Percentiles rank a stretch among this genome's conserved stretches.
These are phyloP conservation scores for Notoglanidium macrostoma DNA, from an alignment of 2,797 vertebrate genomes.

Conservation along the genomic window DNA sequence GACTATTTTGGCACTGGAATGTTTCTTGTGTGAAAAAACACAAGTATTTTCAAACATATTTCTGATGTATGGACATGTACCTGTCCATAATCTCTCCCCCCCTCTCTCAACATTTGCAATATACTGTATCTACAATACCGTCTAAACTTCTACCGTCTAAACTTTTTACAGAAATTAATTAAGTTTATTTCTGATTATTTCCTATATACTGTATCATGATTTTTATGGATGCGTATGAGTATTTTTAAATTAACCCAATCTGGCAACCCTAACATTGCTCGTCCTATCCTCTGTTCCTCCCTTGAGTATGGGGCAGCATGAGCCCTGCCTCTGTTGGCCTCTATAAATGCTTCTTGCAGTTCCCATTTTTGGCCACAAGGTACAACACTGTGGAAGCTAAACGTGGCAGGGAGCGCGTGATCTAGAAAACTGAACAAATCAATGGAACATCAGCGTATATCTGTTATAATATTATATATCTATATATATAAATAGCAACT, in stretches of 20 bases:
- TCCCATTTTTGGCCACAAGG: neutral
- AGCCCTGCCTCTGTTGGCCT: neutral
- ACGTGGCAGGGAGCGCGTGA: neutral
- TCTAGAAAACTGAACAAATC: neutral
- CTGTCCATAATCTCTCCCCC: neutral
- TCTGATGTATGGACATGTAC: neutral
- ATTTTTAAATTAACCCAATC: neutral
- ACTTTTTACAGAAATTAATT: neutral
- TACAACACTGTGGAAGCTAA: neutral
- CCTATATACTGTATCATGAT: neutral
- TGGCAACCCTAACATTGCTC: neutral
- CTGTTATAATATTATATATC: too few species aligned
- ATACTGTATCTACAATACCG: neutral
- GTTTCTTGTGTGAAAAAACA: neutral
- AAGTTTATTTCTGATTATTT: neutral
- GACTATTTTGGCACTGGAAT: neutral
- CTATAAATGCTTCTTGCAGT: neutral
- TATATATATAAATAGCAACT: neutral
- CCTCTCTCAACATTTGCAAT: neutral
- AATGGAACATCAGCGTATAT: neutral
- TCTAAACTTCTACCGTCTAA: neutral
- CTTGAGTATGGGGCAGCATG: neutral
- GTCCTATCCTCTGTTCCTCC: too few species aligned
- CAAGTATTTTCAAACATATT: neutral
- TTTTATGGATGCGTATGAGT: neutral